Conservation (phyloP, 92 coral and sea anemone species). For the Paragorgia papillata region DNA sequence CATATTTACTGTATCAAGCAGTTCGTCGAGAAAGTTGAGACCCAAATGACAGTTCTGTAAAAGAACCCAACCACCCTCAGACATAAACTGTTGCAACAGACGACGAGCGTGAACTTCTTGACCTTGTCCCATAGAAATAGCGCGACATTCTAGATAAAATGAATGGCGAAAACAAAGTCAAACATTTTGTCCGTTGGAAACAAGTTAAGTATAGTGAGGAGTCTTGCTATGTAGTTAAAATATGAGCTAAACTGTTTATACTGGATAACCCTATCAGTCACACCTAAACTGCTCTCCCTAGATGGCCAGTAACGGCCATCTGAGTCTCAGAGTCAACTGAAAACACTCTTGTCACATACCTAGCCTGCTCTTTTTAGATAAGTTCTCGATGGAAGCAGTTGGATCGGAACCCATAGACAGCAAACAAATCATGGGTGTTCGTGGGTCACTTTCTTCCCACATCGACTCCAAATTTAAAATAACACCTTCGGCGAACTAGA, state of each 20-base stretch:
- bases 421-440: conserved; percentile 95
- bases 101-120: conserved; percentile 99
- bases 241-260: no score
- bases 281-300: no score
- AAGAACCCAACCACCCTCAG: conserved; percentile 99
- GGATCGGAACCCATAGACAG: conserved; percentile 99
- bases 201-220: no score
- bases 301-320: no score
- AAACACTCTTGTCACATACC: no score
- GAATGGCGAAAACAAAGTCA: not conserved
- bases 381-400: conserved; percentile 90
- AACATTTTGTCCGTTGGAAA: no score
- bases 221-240: no score
- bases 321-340: no score
- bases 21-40: conserved; percentile 92
- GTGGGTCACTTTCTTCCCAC: conserved; percentile 96
- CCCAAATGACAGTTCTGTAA: conserved; percentile 98
- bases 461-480: conserved; percentile 86
- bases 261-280: no score
- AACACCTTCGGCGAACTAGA: conserved; percentile 91
- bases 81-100: conserved; percentile 86
- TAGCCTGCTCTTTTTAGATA: conserved; percentile 88
- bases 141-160: conserved; percentile 79
- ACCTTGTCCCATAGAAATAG: conserved; percentile 99
- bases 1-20: conserved; percentile 83